These are phyloP conservation scores for Bolinopsis microptera DNA, from an alignment of 37 sponge, comb jelly and placozoan genomes.

Conservation along the genomic window DNA sequence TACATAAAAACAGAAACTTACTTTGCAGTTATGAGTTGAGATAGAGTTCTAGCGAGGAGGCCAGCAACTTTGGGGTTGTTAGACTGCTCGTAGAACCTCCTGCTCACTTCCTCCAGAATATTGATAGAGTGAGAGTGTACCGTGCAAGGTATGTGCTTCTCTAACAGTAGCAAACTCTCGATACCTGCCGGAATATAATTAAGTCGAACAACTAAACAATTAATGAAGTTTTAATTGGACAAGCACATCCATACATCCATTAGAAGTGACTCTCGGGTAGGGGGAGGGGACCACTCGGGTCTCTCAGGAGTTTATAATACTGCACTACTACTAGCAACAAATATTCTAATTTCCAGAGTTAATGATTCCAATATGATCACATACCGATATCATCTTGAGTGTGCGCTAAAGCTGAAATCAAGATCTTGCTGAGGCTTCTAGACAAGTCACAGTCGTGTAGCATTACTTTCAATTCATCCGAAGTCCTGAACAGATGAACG, in stretches of 20 bases:
- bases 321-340: too few relatives aligned
- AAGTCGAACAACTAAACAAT: too few relatives aligned
- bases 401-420: not conserved
- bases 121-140: not conserved
- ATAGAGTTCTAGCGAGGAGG: not conserved
- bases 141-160: not conserved
- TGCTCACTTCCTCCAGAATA: constrained; percentile 17
- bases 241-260: too few relatives aligned
- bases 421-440: not conserved
- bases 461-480: constrained; percentile 12
- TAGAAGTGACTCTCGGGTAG: too few relatives aligned
- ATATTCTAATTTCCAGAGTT: too few relatives aligned
- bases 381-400: constrained; percentile 32
- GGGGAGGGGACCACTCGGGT: too few relatives aligned
- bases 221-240: too few relatives aligned
- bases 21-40: constrained; percentile 1
- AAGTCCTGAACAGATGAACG: not conserved
- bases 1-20: not conserved
- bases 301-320: too few relatives aligned
- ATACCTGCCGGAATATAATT: constrained; percentile 13
- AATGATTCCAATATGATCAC: too few relatives aligned
- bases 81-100: constrained; percentile 52
- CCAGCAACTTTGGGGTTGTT: constrained; percentile 29
- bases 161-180: constrained; percentile 13
- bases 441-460: not conserved